Base-by-base conservation (phyloP, 2,888 invertebrate species). In the Erpobdella octoculata region DNA sequence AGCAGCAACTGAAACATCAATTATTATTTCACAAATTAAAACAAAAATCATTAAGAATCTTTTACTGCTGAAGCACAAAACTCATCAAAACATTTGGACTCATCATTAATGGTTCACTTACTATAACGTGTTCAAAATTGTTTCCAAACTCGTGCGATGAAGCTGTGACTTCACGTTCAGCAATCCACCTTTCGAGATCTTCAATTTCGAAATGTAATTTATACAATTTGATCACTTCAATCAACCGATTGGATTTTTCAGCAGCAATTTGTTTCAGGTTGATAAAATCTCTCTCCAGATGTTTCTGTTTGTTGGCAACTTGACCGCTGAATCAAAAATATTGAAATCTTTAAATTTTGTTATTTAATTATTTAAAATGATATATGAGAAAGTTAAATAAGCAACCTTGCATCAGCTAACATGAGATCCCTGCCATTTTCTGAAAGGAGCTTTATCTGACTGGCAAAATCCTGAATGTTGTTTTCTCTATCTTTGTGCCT, bases 121-220 rank as follows among this genome's bases (percentile, higher is more conserved):
- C 88, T 0, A 93, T 93, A 15, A 97, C 95, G 82, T 97, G 96
- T 81, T 97, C 96, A 82, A 92, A 97, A 83, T 97, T 96, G 83
- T 96, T 95, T 0, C 98, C 98, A 15, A 97, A 87, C 83, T 99
- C 98, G 82, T 98, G 96, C 37, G 92, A 93, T 74, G 92, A 92
- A 70, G 98, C 98, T 9, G 98, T 95, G 33, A 97, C 88, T 85
- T 98, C 97, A 73, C 95, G 87, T 84, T 98, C 98, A 0, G 93
- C 91, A 79, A 99, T 99, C 98, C 98, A 98, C 83, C 97, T 97
- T 83, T 97, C 94, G 73, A 99, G 86, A 85, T 99, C 98, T 79
- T 96, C 96, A 21, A 98, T 96, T 85, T 99, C 98, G 61, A 96
- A 88, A 79, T 93, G 93, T 78, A 99, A 86, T 86, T 93, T 91